Evolutionary conservation across 35 echinoderm and acorn worm genomes (phyloP), one percentile per base, ranked within the genome.

Genomic region (Anneissia japonica): DNA sequence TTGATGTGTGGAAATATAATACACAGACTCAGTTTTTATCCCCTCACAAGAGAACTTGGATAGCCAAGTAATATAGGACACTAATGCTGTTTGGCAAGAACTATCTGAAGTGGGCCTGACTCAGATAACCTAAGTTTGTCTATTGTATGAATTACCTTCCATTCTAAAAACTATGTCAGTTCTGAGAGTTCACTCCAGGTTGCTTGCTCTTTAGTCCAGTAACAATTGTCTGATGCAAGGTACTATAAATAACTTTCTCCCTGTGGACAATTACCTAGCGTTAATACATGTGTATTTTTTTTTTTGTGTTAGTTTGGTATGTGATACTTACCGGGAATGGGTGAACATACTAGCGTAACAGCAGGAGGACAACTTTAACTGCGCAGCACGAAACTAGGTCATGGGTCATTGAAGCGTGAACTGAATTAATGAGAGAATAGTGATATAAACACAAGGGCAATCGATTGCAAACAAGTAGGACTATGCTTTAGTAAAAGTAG

Each of bases 361-460:
- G 51, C 51, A 23, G 51, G 51, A 64, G 51, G 26, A 64, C 11
- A 23, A 23, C 51, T 64, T 64, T 64, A 64, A 64, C 51, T 64
- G 51, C 51, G 2, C 51, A 26, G 51, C 19, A 64, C 10, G 51
- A 64, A 64, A 64, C 10, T 64, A 23, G 51, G 51, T 64, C 51
- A 64, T 9, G 51, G 51, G 51, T 64, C 51, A 64, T 64, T 64
- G 51, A 64, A 64, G 51, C 51, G 51, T 64, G 51, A 64, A 64
- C 51, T 64, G 51, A 64, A 64, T 64, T 64, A 64, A 64, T 64
- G 51, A 64, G 51, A 64, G 51, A 64, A 64, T 64, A 23, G 51
- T 64, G 51, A 64, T 64, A 64, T 64, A 64, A 64, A 64, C 51
- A 64, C 51, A 64, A 64, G 51, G 51, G 51, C 51, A 64, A 64